Base-by-base conservation (phyloP, 2,797 vertebrate genomes). In the Alca torda region DNA sequence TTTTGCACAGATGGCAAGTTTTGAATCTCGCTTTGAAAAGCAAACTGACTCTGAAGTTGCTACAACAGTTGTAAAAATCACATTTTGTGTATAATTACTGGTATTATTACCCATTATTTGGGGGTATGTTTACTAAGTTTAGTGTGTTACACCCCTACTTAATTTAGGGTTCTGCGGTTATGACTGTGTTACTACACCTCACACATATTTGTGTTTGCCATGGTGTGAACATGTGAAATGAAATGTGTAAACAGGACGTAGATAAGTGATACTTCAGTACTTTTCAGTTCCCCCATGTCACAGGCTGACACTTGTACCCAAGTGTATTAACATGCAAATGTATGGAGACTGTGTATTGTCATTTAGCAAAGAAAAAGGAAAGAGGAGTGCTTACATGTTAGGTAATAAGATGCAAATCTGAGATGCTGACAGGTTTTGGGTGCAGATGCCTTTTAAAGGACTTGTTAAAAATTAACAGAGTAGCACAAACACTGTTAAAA, bases 11-110 rank as follows among this genome's bases (percentile, higher is more conserved):
- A 73, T 13, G 7, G 31, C 19, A 73, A 63, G 8, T 79, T 90
- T 61, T 69, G 18, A 46, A 76, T 79, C n/a, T 65, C 78, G 43
- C 30, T 95, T 70, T 85, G 83, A 94, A 89, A 89, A 87, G n/a
- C 43, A 70, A 92, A 77, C 18, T 46, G 51, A 59, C 39, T 63
- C 53, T 89, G 54, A 77, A 89, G 43, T 39, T 61, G 50, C 24
- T 84, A 48, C 10, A 61, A 6, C 4, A 50, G n/a, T 18, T 56
- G 15, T 24, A 82, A 69, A 93, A 91, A 70, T 33, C 31, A 63
- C 1, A 1, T 10, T 80, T 73, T 1, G 0, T n/a, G 8, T 56
- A 31, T 48, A 82, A 46, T n/a, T 80, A 67, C 11, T 33, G 8
- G 3, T 53, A 73, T 15, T 85, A 92, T 77, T 76, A 20, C 63